Evolutionary conservation across 53 echinoderm and acorn worm genomes (phyloP), one percentile per base, ranked within the genome.

Genomic region (Holothuria leucospilota): DNA sequence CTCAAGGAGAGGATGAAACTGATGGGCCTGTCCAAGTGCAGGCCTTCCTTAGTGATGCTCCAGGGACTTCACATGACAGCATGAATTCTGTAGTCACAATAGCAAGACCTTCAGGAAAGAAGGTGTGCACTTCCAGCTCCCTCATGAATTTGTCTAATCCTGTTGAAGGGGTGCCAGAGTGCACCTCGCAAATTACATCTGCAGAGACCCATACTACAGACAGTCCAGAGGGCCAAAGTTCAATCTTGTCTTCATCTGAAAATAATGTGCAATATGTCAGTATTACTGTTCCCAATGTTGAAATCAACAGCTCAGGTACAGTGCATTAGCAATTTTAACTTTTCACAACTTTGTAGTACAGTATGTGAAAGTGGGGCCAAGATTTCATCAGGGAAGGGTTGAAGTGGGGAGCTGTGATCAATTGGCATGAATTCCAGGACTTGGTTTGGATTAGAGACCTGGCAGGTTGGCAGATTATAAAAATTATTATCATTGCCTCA

Each of bases 261-360:
- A 75, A 75, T 51, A 75, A 75, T 51, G 75, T 75, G 75, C 75
- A 75, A 75, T 75, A 75, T 42, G 88, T 92, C 78, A 92, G 85
- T 63, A 92, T 93, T 24, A 90, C 87, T 63, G 93, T 93, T 29
- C 93, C 93, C 21, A 93, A 93, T 87, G 90, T 93, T 51, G 93
- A 93, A 53, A 79, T 90, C 2, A 90, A 90, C 46, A 90, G 87
- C 15, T 84, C 93, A 90, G 93, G 93, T 93, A 87, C n/a, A 34
- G 29, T 42, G 46, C 21, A 40, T 15, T 18, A 56, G 15, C 56
- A 49, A 25, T 28, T 67, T 67, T 29, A 21, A 21, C 27, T 21
- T 25, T 6, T 13, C 15, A 1, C 0, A 67, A 29, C 15, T 29
- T 67, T 67, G 20, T 6, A 13, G 25, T 65, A 5, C 2, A 25